Percentiles rank a stretch among this genome's conserved stretches.
phyloP scores from a whole-genome alignment of 1,140 invertebrate species.

The Pachyrhynchus sulphureomaculatus region DNA sequence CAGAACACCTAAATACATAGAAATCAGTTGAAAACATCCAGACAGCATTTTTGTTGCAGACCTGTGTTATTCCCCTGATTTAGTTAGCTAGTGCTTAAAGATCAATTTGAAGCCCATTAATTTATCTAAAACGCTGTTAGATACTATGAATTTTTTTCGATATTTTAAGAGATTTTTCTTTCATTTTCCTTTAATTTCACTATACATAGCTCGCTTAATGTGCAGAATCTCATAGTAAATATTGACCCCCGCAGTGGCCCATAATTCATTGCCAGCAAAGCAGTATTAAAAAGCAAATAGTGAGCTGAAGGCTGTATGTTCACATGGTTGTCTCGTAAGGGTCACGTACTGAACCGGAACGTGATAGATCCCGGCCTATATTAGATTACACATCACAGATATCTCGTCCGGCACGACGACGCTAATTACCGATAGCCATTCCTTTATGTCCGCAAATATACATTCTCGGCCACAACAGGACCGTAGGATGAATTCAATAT shows the following conservation, averaged over 20 bases:
- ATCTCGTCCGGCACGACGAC: slow-evolving; percentile 38
- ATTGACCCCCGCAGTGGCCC: slow-evolving; percentile 20
- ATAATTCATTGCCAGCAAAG: slow-evolving; percentile 26
- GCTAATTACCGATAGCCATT: slow-evolving; percentile 42
- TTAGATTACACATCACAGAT: slow-evolving; percentile 47
- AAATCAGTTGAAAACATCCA: no score
- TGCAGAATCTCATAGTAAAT: slow-evolving; percentile 28
- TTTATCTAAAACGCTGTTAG: no score
- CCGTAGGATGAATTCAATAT: slow-evolving; percentile 15
- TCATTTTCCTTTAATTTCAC: not conserved
- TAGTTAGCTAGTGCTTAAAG: no score
- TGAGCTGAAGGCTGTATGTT: slow-evolving; percentile 38
- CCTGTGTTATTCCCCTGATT: no score
- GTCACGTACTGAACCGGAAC: slow-evolving; percentile 47
- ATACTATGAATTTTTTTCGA: no score
- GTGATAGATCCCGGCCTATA: slow-evolving; percentile 48
- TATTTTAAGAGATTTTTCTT: no score
- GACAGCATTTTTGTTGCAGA: no score
- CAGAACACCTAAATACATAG: no score
- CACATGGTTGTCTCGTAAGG: slow-evolving; percentile 45
- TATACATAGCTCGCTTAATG: slow-evolving; percentile 14
- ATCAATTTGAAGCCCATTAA: no score
- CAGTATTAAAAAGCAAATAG: slow-evolving; percentile 45
- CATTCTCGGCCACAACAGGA: slow-evolving; percentile 16
- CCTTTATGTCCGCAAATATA: slow-evolving; percentile 37